A percentile compares a stretch with the other conserved stretches of the same genome.
These are phyloP conservation scores for Notechis scutatus DNA, from an alignment of 2,113 vertebrate species.

Conservation along the genomic window DNA sequence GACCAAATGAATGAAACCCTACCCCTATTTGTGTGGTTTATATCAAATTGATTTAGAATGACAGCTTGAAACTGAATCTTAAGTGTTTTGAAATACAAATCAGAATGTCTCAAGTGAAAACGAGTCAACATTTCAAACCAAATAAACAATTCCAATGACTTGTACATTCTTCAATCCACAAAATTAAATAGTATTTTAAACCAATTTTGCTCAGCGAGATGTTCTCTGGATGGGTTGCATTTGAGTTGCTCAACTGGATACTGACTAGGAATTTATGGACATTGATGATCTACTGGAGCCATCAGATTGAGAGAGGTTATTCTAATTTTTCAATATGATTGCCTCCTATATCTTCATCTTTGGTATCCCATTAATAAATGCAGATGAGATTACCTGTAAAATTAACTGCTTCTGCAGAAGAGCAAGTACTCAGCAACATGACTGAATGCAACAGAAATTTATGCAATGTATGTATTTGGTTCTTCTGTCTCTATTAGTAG, in stretches of 20 bases:
- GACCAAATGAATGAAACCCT: neutral
- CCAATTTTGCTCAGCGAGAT: neutral
- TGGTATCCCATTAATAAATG: neutral
- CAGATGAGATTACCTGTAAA: neutral
- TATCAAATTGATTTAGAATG: neutral
- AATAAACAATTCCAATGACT: neutral
- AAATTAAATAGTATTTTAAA: neutral
- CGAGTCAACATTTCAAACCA: neutral
- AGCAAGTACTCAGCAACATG: neutral
- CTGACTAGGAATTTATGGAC: neutral
- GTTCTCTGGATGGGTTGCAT: neutral
- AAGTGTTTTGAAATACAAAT: neutral
- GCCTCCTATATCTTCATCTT: neutral
- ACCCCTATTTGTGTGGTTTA: neutral
- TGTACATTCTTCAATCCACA: neutral
- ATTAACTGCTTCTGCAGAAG: neutral
- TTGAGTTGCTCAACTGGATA: neutral
- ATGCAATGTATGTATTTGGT: neutral
- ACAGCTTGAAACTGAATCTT: neutral
- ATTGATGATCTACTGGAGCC: neutral
- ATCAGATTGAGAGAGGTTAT: neutral
- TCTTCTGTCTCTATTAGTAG: neutral
- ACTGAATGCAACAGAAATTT: neutral
- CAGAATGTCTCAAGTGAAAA: neutral
- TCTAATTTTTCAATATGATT: neutral